Evolutionary conservation across 2,888 invertebrate species (phyloP), one percentile per base, ranked within the genome.

Genomic region (Macaria liturata): DNA sequence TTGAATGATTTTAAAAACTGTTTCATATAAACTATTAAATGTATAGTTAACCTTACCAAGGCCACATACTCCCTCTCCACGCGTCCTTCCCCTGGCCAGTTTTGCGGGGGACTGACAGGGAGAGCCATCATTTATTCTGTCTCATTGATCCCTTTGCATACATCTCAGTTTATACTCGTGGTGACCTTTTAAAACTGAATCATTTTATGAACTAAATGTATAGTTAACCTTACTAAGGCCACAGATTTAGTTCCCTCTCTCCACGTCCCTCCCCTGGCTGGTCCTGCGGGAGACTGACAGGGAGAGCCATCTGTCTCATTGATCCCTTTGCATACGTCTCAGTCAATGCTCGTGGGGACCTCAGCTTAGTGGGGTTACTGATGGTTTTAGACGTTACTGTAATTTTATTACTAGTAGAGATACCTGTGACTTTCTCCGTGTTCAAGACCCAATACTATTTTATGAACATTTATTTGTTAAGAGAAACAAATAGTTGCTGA

Each of bases 141-240:
- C 86, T 86, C 81, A 86, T 86, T 88, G 86, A 88, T 87, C 88
- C 86, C 83, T 85, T 81, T 84, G 86, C 86, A 88, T 88, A 86
- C 82, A 80, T 87, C 86, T 87, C 84, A 85, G 88, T 88, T 85
- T 84, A 73, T 81, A 82, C 79, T 76, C 74, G 74, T 76, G 74
- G 71, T 71, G 70, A 53, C 44, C 44, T 20, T 20, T 20, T 20
- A 20, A 20, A 20, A 20, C 20, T 20, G 20, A 20, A 20, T 20
- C 20, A 20, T 20, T 20, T 20, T 20, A 20, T 20, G 20, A 20
- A 20, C 2, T 20, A 2, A 20, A 20, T 20, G 20, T 20, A 20
- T 20, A 20, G 20, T 20, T 20, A 20, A 1, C 20, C 20, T 1
- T 20, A 20, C 20, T 20, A 20, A 20, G 20, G 20, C 20, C 20